Evolutionary conservation across 2,113 vertebrate genomes (phyloP), one percentile per base, ranked within the genome.

Genomic region (Microcebus murinus): DNA sequence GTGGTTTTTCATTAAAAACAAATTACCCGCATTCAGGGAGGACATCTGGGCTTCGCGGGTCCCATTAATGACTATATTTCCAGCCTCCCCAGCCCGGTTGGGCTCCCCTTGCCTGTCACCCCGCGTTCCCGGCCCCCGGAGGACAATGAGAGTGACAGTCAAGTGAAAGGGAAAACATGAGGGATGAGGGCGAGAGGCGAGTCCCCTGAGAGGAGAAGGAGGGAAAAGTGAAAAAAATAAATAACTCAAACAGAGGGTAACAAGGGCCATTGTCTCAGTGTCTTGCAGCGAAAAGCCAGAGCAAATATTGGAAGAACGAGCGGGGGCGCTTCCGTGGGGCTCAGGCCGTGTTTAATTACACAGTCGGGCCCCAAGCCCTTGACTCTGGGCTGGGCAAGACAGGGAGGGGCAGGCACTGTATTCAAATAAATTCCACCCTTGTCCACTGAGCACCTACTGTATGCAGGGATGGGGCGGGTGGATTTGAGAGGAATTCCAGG

Each of bases 1-100:
- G 98, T 99, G 99, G 99, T 99, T 99, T 99, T 99, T 99, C 99
- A 99, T 99, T 99, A 99, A 99, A 99, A 99, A 99, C 99, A 99
- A 99, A 99, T 99, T 99, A 99, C 99, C 98, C 98, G 99, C 99
- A 99, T 99, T 99, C 99, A 99, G 99, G 99, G 99, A 99, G 99
- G 99, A 99, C 99, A 99, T 99, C 99, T 99, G 99, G 99, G 99
- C 99, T 99, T 99, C 99, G 82, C 76, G 98, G 99, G 99, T 98
- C 99, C 99, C 98, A 98, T 99, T 99, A 99, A 99, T 99, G 99
- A 99, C 99, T 99, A 98, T 98, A 99, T 99, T 98, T 98, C 98
- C 98, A 98, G 98, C 98, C 98, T 97, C 97, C 96, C 98, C 71
- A 11, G 98, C 98, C 98, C 74, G 97, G 97, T 98, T 98, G 98